Base-by-base conservation (phyloP, 2,888 invertebrate genomes). In the Tetanocera ferruginea region DNA sequence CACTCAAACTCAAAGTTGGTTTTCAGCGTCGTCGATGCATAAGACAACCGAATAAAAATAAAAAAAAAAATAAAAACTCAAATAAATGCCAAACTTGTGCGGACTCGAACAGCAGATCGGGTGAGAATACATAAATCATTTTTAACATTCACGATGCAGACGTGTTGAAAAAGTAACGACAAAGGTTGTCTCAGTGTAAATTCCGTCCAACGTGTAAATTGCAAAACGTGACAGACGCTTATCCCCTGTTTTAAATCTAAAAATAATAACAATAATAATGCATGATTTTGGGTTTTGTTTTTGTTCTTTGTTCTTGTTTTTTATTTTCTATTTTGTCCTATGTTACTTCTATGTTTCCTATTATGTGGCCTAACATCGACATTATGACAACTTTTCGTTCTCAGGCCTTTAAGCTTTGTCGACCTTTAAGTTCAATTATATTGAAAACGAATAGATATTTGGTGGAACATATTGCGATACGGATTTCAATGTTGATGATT, bases 241-340 rank as follows among this genome's bases (percentile, higher is more conserved):
- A 69, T 69, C 69, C 51, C 69, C 51, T 23, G 51, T 51, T 25
- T 69, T 51, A 51, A 51, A 69, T 69, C 69, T 69, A 69, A 51
- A 69, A 69, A 69, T 69, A 69, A 51, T 69, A 69, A 69, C 69
- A 69, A 69, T 69, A 69, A 69, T 69, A 69, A 69, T 69, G 69
- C 51, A 49, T 69, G 69, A 69, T 69, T 51, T 51, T 23, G 25
- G 67, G 67, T 67, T 49, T 51, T 23, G 51, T 19, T 51, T 49
- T 51, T 43, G n/a, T 69, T 49, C 51, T 34, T 6, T 19, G 11
- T 64, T 64, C 17, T 66, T 34, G 1, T 14, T 5, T 62, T 62
- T 11, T 62, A 8, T 31, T 66, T 28, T 34, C n/a, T n/a, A n/a
- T 66, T 9, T 64, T 31, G 34, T 3, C 17, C 19, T 37, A 9